Percentiles rank a stretch among this genome's conserved stretches.
Evolutionary conservation across 2,888 invertebrate genomes (phyloP).

Genomic region (Syrista parreyssii): DNA sequence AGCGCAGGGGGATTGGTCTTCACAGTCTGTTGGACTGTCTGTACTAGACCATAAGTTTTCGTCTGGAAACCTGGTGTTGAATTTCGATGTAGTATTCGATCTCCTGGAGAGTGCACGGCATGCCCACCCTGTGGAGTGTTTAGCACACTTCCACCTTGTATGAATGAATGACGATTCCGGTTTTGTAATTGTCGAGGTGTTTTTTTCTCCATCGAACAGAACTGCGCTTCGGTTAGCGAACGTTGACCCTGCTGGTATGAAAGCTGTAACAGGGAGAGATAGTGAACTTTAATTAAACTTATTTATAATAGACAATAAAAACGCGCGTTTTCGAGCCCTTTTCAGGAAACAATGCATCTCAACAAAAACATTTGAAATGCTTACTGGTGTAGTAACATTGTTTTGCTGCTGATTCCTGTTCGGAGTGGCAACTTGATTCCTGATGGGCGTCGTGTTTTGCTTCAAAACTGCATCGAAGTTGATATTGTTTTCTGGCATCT

Average conservation of each 20-base stretch:
- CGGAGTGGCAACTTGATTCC: slow-evolving; percentile 39
- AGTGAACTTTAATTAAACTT: neutral
- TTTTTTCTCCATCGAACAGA: slow-evolving; percentile 11
- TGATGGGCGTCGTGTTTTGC: slow-evolving; percentile 34
- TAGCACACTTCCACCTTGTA: neutral
- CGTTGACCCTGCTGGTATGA: slow-evolving; percentile 14
- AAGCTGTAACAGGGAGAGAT: neutral
- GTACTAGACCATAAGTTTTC: neutral
- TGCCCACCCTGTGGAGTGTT: slow-evolving; percentile 6
- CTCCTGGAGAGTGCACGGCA: slow-evolving; percentile 20
- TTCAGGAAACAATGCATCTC: neutral
- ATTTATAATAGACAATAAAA: neutral
- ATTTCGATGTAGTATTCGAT: slow-evolving; percentile 37
- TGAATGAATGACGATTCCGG: slow-evolving; percentile 30
- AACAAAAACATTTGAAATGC: slow-evolving; percentile 13
- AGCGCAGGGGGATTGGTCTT: slow-evolving; percentile 30
- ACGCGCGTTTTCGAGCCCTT: neutral
- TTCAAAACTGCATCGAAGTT: slow-evolving; percentile 45
- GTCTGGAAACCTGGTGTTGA: slow-evolving; percentile 14
- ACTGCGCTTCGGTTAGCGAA: slow-evolving; percentile 2
- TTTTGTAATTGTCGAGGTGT: slow-evolving; percentile 33
- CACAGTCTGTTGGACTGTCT: slow-evolving; percentile 14
- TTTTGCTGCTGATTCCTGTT: slow-evolving; percentile 47
- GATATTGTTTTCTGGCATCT: slow-evolving; percentile 51
- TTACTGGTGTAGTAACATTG: slow-evolving; percentile 44